Evolutionary conservation across 2,113 vertebrate species (phyloP), one percentile per base, ranked within the genome.

Genomic region (Catharus minimus): DNA sequence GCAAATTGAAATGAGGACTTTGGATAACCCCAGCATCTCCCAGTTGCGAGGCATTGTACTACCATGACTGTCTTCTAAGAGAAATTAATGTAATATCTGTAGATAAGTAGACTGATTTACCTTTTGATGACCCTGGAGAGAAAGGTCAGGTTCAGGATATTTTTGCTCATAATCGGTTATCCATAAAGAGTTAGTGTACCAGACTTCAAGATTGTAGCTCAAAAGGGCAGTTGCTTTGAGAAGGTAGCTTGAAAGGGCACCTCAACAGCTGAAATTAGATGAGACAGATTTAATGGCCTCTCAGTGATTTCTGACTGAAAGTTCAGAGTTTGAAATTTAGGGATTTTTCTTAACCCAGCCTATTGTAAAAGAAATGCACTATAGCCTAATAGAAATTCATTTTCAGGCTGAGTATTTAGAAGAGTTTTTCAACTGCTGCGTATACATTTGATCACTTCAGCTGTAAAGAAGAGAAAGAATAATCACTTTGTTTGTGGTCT

Each of bases 171-270:
- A 92, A 95, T 94, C 46, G 4, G 69, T 91, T 95, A 92, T 89
- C 92, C 66, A 77, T 82, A 80, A 87, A 60, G 88, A 82, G 89
- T 84, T 94, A 56, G 86, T 79, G 36, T 92, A 67, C 52, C 60
- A 68, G 75, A 46, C 86, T 91, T 93, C 69, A 72, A 28, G 65
- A 88, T 5, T 65, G 44, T 84, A 92, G 82, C 80, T 93, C 94
- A 44, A 96, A 96, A 96, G 96, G 95, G 95, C 95, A 96, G 62
- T 85, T 94, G 82, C 71, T 93, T 94, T 88, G 72, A 86, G 89
- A 91, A 91, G 93, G 88, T 55, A 90, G 76, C 89, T 95, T 21
- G 2, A 96, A 97, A 96, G 95, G 90, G 94, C 91, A 96, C 77
- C 89, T 91, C 49, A 89, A 91, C 74, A 95, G 73, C 87, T 90